A percentile compares a stretch with the other conserved stretches of the same genome.
phyloP scores from a whole-genome alignment of 2,113 vertebrate genomes.

The Papio anubis region DNA sequence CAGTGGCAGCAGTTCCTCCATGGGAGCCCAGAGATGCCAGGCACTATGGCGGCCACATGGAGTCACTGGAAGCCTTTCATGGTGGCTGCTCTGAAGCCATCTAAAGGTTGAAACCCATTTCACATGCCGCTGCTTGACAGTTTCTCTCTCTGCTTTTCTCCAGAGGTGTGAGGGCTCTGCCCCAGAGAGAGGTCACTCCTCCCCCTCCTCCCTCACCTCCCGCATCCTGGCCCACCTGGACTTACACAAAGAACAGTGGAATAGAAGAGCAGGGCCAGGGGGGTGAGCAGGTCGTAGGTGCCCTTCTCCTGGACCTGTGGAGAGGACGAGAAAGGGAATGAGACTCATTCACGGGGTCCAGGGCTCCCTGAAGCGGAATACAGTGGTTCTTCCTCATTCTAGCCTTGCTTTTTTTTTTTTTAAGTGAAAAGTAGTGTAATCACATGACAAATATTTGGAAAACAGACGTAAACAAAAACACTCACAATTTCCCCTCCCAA shows the following conservation, averaged over 20 bases:
- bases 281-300: conserved; percentile 92
- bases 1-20: not conserved
- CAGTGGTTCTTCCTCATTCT: not conserved
- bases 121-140: not conserved
- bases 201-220: not conserved
- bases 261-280: conserved; percentile 94
- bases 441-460: not conserved
- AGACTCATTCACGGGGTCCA: not conserved
- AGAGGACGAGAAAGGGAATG: not conserved
- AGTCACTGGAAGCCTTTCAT: not conserved
- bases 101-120: not conserved
- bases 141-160: not conserved
- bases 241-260: conserved; percentile 93
- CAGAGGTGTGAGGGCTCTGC: not conserved
- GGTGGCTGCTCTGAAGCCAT: not conserved
- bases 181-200: accelerated
- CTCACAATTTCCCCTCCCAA: not conserved
- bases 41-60: accelerated
- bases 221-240: not conserved
- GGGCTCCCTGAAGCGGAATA: no score
- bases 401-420: not conserved
- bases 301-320: conserved; percentile 92
- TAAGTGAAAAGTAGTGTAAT: not conserved
- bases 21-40: not conserved
- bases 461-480: not conserved